Evolutionary conservation across 2,888 invertebrate genomes (phyloP), one percentile per base, ranked within the genome.

Genomic region (Anorthoa munda): DNA sequence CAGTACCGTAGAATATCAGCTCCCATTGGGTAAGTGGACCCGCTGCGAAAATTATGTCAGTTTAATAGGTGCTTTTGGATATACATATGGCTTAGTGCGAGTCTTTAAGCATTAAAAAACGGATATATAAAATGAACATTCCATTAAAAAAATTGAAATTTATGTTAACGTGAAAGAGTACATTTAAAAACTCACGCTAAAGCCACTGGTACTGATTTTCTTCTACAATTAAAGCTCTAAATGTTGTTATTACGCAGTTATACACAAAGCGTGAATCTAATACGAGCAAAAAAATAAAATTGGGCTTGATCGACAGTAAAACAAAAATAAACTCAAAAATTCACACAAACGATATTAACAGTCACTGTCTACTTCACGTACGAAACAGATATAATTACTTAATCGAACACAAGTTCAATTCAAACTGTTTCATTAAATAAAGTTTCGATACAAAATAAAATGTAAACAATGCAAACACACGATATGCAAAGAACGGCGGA

Each of bases 1-100:
- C 97, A 2, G 98, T 98, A 58, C 98, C 98, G 93, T 98, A 98
- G 92, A 98, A 97, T 89, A 98, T 97, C 89, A 98, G 93, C 92
- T 98, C 97, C 98, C 98, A 98, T 86, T 98, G 97, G 66, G 97
- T 97, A 73, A 98, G 95, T 2, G 96, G 95, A 55, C 95, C 96
- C 89, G 97, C 97, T 89, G 97, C 95, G 96, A 87, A 82, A 88
- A 91, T 61, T 91, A 93, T 72, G 39, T 53, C 26, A 67, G n/a
- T 50, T 82, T 5, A 68, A 17, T 56, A 51, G 11, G 12, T 48
- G 26, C 26, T 26, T 56, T 48, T 15, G 1, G 17, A 66, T 31
- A n/a, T 55, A 50, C 12, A 7, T 13, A n/a, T 53, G 23, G n/a
- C 7, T 39, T 39, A 39, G 39, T 39, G 39, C 4, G 9, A 39